phyloP scores from a whole-genome alignment of 2,113 vertebrate genomes.

The Xerus inauris region DNA sequence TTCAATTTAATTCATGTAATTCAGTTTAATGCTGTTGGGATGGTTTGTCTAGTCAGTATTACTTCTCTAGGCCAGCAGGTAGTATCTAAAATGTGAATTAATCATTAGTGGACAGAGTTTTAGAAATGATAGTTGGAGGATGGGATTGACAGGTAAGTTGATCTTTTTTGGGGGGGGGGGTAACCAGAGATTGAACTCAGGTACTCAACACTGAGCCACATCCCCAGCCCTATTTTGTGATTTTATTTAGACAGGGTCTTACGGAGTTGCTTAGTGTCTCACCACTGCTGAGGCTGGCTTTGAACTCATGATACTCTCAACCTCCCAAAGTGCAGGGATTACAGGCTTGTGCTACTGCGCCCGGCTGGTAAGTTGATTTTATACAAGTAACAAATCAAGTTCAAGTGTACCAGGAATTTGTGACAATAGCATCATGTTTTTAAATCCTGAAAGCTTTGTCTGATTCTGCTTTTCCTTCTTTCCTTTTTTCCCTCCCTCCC shows the following conservation, averaged over 20 bases:
- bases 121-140: not conserved
- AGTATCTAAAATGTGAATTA: not conserved
- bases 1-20: no score
- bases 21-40: not conserved
- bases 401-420: not conserved
- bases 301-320: no score
- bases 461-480: not conserved
- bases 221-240: no score
- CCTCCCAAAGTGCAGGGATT: no score
- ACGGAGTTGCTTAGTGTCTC: no score
- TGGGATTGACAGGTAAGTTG: not conserved
- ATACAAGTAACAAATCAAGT: not conserved
- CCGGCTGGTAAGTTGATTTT: not conserved
- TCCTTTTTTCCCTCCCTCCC: no score
- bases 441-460: constrained; percentile 23
- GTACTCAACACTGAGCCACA: no score
- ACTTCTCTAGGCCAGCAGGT: not conserved
- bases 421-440: not conserved
- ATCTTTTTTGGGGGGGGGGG: no score
- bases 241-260: no score
- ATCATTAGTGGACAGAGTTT: not conserved
- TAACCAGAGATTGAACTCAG: no score
- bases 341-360: no score
- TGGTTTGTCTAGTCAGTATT: not conserved
- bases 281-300: no score